Evolutionary conservation across 2,888 invertebrate genomes (phyloP).

Genomic region (Pilophorus perplexus): DNA sequence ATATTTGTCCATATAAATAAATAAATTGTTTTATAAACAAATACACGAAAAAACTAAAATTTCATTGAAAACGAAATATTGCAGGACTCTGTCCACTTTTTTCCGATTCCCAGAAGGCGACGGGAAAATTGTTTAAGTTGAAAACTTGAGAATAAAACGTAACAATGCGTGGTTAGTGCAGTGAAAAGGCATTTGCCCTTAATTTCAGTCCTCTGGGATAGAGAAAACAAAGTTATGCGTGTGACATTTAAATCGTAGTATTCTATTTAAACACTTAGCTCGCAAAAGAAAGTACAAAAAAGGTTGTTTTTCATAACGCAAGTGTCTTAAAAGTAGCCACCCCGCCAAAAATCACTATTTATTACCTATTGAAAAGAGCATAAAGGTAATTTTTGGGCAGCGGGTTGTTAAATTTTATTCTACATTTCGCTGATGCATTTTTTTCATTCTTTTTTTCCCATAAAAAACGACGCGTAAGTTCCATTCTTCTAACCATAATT

Average conservation of each 20-base stretch:
- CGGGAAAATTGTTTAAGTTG: too few species aligned
- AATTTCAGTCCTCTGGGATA: slow-evolving; percentile 2
- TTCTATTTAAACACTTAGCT: slow-evolving; percentile 17
- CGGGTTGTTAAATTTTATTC: background rate
- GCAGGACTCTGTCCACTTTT: background rate
- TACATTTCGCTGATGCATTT: background rate
- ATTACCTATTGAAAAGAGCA: slow-evolving; percentile 1
- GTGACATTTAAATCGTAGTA: slow-evolving; percentile 17
- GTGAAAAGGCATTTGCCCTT: too few species aligned
- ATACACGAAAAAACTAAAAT: slow-evolving; percentile 7
- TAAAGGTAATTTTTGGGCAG: too few species aligned
- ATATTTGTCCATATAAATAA: slow-evolving; percentile 26
- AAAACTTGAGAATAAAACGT: slow-evolving; percentile 30
- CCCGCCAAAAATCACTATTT: slow-evolving; percentile 29
- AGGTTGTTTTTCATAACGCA: slow-evolving; percentile 17
- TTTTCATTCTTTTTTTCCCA: background rate
- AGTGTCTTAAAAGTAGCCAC: slow-evolving; percentile 32
- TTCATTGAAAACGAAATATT: slow-evolving; percentile 8
- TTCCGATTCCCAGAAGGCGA: slow-evolving; percentile 13
- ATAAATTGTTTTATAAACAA: slow-evolving; percentile 21
- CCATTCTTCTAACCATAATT: too few species aligned
- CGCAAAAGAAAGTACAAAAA: slow-evolving; percentile 14
- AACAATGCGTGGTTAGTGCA: slow-evolving; percentile 35
- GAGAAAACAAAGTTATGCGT: slow-evolving; percentile 24
- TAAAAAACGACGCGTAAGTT: too few species aligned